Evolutionary conservation across 2,888 invertebrate genomes (phyloP).

Genomic region (Eristalis intricaria): DNA sequence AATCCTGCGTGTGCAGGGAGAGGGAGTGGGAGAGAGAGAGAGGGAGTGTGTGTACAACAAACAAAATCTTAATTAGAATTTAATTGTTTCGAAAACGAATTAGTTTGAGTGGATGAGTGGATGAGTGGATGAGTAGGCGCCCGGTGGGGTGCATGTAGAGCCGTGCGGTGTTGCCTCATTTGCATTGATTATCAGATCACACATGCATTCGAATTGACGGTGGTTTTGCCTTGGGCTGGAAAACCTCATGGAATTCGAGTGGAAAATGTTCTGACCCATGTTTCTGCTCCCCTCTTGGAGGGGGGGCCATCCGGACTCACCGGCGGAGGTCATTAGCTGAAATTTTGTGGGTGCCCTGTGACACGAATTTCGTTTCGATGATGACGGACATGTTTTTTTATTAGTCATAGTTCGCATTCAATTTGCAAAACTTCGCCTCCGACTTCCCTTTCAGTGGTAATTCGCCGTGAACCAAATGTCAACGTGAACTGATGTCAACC

Average conservation of each 20-base stretch:
- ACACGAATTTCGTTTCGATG: no score
- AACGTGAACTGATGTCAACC: not conserved
- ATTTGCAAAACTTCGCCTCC: not conserved
- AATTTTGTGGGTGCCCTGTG: no score
- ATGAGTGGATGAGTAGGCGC: not conserved
- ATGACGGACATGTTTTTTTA: no score
- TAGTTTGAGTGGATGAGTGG: not conserved
- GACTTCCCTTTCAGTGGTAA: constrained; percentile 4
- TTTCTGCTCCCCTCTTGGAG: not conserved
- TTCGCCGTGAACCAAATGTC: not conserved
- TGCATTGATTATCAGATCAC: constrained; percentile 59
- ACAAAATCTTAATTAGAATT: constrained; percentile 70
- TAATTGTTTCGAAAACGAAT: constrained; percentile 61
- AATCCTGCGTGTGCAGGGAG: constrained; percentile 44
- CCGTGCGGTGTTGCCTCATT: constrained; percentile 35
- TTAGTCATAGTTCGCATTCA: no score
- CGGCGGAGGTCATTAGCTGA: no score
- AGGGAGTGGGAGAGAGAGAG: no score
- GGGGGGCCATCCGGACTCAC: not conserved
- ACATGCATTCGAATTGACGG: constrained; percentile 26
- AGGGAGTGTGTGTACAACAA: constrained; percentile 3
- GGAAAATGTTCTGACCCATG: constrained; percentile 4
- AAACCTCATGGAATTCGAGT: constrained; percentile 71
- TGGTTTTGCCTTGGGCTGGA: not conserved
- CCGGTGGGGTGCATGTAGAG: not conserved